Evolutionary conservation across 1,140 invertebrate genomes (phyloP).

Genomic region (Brachionus rubens): DNA sequence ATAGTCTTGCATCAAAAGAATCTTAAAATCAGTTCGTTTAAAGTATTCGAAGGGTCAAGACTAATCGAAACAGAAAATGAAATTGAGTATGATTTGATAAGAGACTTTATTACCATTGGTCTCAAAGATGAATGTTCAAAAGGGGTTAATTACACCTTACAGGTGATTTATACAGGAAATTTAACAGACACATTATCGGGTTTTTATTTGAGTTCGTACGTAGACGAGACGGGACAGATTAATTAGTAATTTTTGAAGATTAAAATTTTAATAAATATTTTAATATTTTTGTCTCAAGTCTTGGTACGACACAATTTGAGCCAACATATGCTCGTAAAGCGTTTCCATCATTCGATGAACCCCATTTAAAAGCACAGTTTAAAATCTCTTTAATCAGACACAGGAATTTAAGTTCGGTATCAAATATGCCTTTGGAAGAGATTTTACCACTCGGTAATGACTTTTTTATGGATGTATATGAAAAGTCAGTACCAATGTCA

Average conservation of each 20-base stretch:
- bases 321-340: slow-evolving; percentile 87
- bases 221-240: not conserved
- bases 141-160: not conserved
- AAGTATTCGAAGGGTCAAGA: not conserved
- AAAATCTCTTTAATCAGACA: slow-evolving; percentile 59
- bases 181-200: not conserved
- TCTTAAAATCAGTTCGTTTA: not conserved
- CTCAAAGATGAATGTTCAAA: not conserved
- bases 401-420: not conserved
- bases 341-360: slow-evolving; percentile 95
- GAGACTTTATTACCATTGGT: not conserved
- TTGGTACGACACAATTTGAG: slow-evolving; percentile 91
- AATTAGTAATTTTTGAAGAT: slow-evolving; percentile 21
- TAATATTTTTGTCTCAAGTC: not conserved
- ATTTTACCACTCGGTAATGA: not conserved
- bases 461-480: slow-evolving; percentile 10
- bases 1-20: slow-evolving; percentile 23
- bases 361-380: slow-evolving; percentile 80
- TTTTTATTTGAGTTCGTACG: slow-evolving; percentile 31
- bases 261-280: not conserved
- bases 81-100: slow-evolving; percentile 21
- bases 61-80: not conserved
- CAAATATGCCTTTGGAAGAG: slow-evolving; percentile 6
- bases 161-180: not conserved
- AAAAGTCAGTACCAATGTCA: slow-evolving; percentile 71